Conservation (phyloP, 2,113 vertebrate genomes). For the Dolichotis patagonum region DNA sequence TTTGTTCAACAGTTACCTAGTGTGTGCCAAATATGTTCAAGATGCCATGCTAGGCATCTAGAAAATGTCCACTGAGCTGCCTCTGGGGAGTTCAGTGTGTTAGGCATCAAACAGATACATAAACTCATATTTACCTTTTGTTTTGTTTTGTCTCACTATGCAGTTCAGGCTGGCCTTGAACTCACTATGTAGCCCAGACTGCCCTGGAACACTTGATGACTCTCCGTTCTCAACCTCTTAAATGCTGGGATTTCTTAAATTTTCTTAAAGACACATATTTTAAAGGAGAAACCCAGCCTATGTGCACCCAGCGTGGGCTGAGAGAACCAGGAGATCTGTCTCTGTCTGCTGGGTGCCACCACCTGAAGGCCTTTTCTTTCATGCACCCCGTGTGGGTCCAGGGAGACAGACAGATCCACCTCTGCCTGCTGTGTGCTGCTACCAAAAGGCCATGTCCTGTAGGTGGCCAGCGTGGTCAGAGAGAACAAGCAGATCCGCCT, state of each 20-base stretch:
- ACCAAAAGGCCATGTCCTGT: too few species aligned
- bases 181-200: neutral
- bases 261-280: neutral
- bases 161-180: neutral
- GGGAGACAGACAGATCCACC: too few species aligned
- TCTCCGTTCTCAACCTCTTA: neutral
- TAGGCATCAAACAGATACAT: neutral
- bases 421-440: too few species aligned
- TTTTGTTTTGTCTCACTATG: neutral
- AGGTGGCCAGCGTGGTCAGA: too few species aligned
- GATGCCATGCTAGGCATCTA: neutral
- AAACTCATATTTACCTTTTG: neutral
- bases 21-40: neutral
- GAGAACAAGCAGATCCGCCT: too few species aligned
- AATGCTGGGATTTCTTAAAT: neutral
- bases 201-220: neutral
- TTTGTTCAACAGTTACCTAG: neutral
- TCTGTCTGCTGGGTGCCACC: too few species aligned
- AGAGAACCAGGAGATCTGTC: too few species aligned
- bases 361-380: too few species aligned
- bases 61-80: neutral
- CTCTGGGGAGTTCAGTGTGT: neutral
- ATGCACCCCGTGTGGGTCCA: too few species aligned
- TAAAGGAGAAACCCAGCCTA: neutral
- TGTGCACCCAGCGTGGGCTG: too few species aligned